phyloP scores from a whole-genome alignment of 2,797 vertebrate species.

The Syngnathus rostellatus region DNA sequence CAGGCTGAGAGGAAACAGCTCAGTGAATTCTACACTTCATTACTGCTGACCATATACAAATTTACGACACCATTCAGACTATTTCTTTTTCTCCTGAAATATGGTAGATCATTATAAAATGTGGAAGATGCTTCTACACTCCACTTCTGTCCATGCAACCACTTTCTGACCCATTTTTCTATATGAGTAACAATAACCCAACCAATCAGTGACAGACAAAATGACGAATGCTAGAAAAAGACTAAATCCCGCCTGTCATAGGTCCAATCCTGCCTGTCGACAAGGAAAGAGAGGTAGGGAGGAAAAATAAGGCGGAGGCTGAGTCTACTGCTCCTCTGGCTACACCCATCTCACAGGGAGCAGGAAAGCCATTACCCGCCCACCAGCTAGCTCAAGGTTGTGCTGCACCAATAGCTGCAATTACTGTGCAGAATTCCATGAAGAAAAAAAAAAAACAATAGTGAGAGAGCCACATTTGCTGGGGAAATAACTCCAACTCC shows the following conservation, averaged over 20 bases:
- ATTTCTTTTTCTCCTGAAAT: constrained; percentile 16
- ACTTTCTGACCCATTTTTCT: constrained; percentile 70
- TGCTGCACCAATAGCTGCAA: constrained; percentile 37
- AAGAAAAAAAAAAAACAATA: constrained; percentile 39
- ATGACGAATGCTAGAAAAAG: constrained; percentile 47
- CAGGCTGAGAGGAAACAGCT: constrained; percentile 41
- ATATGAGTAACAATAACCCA: constrained; percentile 59
- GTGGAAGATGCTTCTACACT: constrained; percentile 33
- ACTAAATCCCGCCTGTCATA: constrained; percentile 49
- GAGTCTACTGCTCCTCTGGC: constrained; percentile 24
- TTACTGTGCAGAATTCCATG: constrained; percentile 21
- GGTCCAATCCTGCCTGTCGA: constrained; percentile 56
- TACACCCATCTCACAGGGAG: constrained; percentile 28
- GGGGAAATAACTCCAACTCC: constrained; percentile 32
- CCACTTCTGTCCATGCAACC: constrained; percentile 43
- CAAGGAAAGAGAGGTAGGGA: constrained; percentile 37
- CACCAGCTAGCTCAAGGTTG: constrained; percentile 47
- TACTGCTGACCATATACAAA: constrained; percentile 24
- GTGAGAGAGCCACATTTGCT: constrained; percentile 17
- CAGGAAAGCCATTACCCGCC: constrained; percentile 56
- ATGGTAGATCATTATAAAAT: constrained; percentile 24
- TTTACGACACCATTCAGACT: not conserved
- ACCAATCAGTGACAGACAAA: constrained; percentile 56
- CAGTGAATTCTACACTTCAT: constrained; percentile 31
- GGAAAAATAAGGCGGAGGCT: constrained; percentile 14